Base-by-base conservation (phyloP, 92 coral and sea anemone species). In the Zoanthus sociatus region DNA sequence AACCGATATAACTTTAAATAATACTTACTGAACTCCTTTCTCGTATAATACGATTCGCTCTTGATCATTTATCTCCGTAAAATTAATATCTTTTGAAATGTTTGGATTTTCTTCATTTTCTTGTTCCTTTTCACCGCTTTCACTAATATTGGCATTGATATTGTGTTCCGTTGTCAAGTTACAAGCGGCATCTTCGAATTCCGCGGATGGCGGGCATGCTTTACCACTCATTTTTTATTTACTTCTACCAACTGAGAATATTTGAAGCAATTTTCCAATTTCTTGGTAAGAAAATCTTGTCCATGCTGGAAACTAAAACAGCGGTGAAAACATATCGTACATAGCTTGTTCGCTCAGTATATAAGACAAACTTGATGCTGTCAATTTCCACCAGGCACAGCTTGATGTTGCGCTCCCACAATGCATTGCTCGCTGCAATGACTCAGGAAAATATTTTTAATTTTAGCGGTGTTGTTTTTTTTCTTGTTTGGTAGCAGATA, bases 1-100 rank as follows among this genome's bases (percentile, higher is more conserved):
- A 1, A 33, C 1, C 42, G 3, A 33, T 3, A 50, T 1, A 10
- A 1, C 0, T 50, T 50, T 5, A 26, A 17, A 12, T 60, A 33
- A 33, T 15, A 81, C 83, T 87, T 89, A 94, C 98, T 92, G 94
- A 83, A 94, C 88, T 45, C 92, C 98, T 77, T 94, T 94, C 45
- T 94, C 95, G 46, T 73, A 94, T 20, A 94, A 72, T 45, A 93
- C 54, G 11, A 84, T 76, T 16, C 94, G 93, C 44, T 93, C 98
- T 31, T 87, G 73, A 44, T 93, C 95, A 54, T 82, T 83, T 6
- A 94, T 89, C 18, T 89, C 90, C 58, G 82, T n/a, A 56, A 88
- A 73, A 9, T 61, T 84, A 78, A 78, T 51, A 32, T 78, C 83
- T 56, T 78, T 20, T 11, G 60, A 78, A 66, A 20, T 45, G 12